phyloP scores from a whole-genome alignment of 2,888 invertebrate species.

The Diaphora mendica region DNA sequence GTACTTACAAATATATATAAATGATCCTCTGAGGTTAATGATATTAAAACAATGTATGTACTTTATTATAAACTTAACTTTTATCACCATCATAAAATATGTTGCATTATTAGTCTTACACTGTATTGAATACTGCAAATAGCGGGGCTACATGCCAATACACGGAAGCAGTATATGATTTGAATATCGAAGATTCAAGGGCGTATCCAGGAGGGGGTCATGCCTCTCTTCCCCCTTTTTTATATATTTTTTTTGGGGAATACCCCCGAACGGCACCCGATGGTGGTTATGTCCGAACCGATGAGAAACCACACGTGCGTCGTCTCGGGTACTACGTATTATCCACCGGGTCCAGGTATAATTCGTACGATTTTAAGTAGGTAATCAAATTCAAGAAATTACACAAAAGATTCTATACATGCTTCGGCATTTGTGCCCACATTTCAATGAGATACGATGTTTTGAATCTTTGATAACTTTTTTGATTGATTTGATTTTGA shows the following conservation, averaged over 20 bases:
- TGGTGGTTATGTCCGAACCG: too few relatives aligned
- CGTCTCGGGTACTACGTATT: too few relatives aligned
- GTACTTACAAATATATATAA: neutral
- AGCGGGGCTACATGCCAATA: neutral
- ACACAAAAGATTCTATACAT: neutral
- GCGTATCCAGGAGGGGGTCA: neutral
- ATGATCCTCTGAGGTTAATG: neutral
- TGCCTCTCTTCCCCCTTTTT: too few relatives aligned
- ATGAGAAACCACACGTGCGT: too few relatives aligned
- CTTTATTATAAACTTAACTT: neutral
- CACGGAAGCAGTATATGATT: too few relatives aligned
- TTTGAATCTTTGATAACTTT: neutral
- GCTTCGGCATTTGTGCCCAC: neutral
- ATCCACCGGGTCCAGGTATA: neutral
- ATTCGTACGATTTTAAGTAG: neutral
- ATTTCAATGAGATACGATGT: neutral
- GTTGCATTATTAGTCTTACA: neutral
- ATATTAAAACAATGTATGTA: conserved; percentile 10
- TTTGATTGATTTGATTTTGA: neutral
- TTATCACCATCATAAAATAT: conserved; percentile 11
- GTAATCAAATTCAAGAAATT: neutral
- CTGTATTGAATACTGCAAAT: neutral
- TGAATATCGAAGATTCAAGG: neutral
- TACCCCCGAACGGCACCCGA: too few relatives aligned
- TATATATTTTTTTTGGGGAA: too few relatives aligned